Evolutionary conservation across 2,113 vertebrate genomes (phyloP), one percentile per base, ranked within the genome.

Genomic region (Trichechus manatus): DNA sequence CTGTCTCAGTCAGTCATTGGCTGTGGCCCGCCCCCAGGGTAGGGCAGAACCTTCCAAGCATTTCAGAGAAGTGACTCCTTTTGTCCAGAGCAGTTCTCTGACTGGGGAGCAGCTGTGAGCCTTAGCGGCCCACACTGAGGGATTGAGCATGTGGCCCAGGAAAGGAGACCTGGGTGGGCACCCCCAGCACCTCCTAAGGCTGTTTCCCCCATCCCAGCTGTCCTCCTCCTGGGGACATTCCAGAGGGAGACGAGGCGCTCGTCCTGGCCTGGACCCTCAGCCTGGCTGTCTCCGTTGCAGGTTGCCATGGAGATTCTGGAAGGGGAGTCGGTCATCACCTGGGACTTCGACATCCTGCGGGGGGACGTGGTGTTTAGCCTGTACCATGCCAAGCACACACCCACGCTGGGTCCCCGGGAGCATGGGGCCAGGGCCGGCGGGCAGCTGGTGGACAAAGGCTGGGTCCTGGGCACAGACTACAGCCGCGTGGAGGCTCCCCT

Each of bases 341-440:
- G 99, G 99, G 99, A 99, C 98, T 99, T 99, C 0, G 99, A 99
- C 96, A 99, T 99, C 92, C 98, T 99, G 56, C 98, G 98, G 10
- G 99, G 99, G 39, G 99, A 99, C 0, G 98, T 99, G 94, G 97
- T 99, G 61, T 99, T 99, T 95, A 99, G 98, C 96, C 98, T 99
- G 93, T 99, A 99, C 61, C 98, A 99, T 50, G 98, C 98, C 89
- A 99, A 98, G 96, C 97, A 98, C 86, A 97, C 97, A 8, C 98
- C 98, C 33, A 95, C 96, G 72, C 93, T 42, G 0, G 89, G 84
- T 0, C 86, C 92, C 64, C 97, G 25, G 93, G 98, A 99, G 39
- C 95, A 98, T 5, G 81, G 94, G 61, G 84, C 90, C 11, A 98
- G 98, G 89, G 98, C 98, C 72, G 97, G 98, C 0, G 63, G 96